Conservation (phyloP, 2,113 vertebrate species). For the Megaceryle maxima region DNA sequence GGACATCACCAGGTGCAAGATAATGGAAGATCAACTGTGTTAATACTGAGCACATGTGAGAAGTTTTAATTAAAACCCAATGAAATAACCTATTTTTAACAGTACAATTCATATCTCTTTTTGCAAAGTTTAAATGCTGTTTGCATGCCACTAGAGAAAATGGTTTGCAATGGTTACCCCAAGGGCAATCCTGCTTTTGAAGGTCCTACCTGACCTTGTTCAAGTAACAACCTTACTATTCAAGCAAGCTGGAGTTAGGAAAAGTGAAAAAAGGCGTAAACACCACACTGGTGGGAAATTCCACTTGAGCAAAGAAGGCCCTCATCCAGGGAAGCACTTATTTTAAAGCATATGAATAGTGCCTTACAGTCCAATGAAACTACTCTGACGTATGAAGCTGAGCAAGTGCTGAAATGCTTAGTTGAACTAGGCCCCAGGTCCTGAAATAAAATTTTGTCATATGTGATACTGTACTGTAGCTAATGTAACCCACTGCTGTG, state of each 20-base stretch:
- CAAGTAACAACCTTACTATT: conserved; percentile 62
- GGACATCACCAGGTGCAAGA: conserved; percentile 9
- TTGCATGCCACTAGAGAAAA: conserved; percentile 38
- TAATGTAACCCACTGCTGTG: conserved; percentile 60
- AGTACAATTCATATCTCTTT: neutral
- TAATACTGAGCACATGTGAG: neutral
- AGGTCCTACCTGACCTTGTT: conserved; percentile 59
- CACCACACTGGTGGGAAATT: conserved; percentile 46
- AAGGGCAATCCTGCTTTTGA: conserved; percentile 31
- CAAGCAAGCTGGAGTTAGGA: conserved; percentile 68
- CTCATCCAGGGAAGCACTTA: conserved; percentile 61
- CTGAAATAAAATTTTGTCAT: conserved; percentile 68
- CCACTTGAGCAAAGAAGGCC: conserved; percentile 64
- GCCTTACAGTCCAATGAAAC: conserved; percentile 33
- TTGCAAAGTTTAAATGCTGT: conserved; percentile 24
- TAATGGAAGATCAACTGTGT: neutral
- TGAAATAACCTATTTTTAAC: neutral
- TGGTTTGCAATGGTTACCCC: conserved; percentile 56
- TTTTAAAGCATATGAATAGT: conserved; percentile 42
- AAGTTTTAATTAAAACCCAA: conserved; percentile 2
- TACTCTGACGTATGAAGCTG: neutral
- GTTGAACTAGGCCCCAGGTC: conserved; percentile 24
- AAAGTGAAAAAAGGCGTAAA: conserved; percentile 57
- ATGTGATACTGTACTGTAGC: conserved; percentile 13
- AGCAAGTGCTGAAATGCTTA: neutral